These are phyloP conservation scores for Sapayoa aenigma DNA, from an alignment of 2,113 vertebrate genomes.

Conservation along the genomic window DNA sequence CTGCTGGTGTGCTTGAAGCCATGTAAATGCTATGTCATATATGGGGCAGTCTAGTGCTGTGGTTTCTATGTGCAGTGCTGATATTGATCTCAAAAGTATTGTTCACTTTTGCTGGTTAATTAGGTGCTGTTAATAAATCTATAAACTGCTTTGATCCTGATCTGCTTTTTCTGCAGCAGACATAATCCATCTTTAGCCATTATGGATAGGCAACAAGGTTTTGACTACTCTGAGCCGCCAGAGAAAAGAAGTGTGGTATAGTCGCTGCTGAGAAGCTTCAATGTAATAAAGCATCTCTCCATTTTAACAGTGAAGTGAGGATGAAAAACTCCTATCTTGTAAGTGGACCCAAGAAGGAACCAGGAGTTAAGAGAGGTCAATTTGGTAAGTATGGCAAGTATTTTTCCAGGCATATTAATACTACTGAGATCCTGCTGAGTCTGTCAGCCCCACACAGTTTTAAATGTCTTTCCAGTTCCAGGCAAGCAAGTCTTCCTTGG, in stretches of 20 bases:
- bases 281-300: background rate
- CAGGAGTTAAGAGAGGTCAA: background rate
- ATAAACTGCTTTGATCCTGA: background rate
- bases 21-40: background rate
- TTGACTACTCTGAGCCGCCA: background rate
- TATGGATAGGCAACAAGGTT: background rate
- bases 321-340: background rate
- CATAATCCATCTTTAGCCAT: background rate
- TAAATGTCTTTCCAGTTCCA: slow-evolving; percentile 5
- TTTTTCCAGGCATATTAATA: background rate
- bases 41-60: background rate
- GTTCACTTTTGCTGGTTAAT: background rate
- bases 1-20: background rate
- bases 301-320: background rate
- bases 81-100: background rate
- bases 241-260: background rate
- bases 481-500: background rate
- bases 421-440: background rate
- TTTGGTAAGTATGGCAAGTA: background rate
- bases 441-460: background rate
- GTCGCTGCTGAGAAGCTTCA: background rate
- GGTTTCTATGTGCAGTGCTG: background rate
- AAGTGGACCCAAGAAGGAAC: background rate
- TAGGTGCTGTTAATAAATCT: slow-evolving; percentile 22
- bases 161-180: background rate